Conservation (phyloP, 2,797 vertebrate species). For the Thripadectes ignobilis region DNA sequence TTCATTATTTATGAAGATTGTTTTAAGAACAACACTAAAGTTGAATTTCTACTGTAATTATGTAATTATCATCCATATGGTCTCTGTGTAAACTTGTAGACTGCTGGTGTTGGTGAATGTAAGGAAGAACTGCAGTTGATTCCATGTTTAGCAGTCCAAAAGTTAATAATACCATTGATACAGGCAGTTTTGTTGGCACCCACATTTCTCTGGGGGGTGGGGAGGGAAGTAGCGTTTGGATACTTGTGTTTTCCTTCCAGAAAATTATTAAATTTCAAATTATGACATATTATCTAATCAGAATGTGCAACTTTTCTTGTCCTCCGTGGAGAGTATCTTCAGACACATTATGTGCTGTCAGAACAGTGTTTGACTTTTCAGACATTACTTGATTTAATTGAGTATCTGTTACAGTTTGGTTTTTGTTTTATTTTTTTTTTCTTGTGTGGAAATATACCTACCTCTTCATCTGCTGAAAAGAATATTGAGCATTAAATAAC, state of each 20-base stretch:
- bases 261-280: constrained; percentile 72
- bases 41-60: constrained; percentile 77
- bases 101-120: constrained; percentile 76
- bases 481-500: constrained; percentile 77
- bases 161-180: constrained; percentile 60
- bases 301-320: constrained; percentile 67
- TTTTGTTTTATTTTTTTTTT: constrained; percentile 54
- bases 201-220: constrained; percentile 57
- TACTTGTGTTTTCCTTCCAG: constrained; percentile 64
- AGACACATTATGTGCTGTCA: constrained; percentile 63
- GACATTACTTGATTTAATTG: constrained; percentile 71
- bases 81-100: constrained; percentile 77
- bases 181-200: constrained; percentile 69
- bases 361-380: constrained; percentile 70
- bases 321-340: constrained; percentile 51
- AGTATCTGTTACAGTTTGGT: constrained; percentile 68
- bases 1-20: constrained; percentile 81
- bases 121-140: constrained; percentile 71
- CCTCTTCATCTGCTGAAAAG: constrained; percentile 79
- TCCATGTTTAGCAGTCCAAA: constrained; percentile 66
- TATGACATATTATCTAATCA: constrained; percentile 58
- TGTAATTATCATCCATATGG: constrained; percentile 72
- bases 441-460: constrained; percentile 78
- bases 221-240: constrained; percentile 62
- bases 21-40: constrained; percentile 75